Conservation (phyloP, 2,888 invertebrate genomes). For the Oligia fasciuncula region DNA sequence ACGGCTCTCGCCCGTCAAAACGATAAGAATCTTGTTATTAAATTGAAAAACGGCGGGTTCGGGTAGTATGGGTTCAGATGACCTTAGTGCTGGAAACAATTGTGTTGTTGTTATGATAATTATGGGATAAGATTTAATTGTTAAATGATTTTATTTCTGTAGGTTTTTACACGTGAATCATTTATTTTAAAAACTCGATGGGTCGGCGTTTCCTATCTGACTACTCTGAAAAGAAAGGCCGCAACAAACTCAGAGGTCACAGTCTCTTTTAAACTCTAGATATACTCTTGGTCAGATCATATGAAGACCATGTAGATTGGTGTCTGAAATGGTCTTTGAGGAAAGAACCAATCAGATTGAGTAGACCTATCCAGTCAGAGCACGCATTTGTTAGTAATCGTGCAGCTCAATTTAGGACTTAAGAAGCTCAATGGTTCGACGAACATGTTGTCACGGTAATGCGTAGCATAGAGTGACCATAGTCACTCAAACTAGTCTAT, state of each 20-base stretch:
- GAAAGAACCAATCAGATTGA: neutral
- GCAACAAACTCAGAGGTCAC: neutral
- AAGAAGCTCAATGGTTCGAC: neutral
- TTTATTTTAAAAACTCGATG: neutral
- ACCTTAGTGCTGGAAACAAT: too few relatives aligned
- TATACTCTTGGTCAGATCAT: neutral
- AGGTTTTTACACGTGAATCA: neutral
- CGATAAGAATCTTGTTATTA: slow-evolving; percentile 69
- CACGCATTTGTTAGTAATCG: neutral
- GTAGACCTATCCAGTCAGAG: neutral
- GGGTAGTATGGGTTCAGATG: slow-evolving; percentile 1
- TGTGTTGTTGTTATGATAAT: neutral
- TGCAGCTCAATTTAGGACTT: neutral
- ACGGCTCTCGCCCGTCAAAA: slow-evolving; percentile 55
- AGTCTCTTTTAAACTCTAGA: neutral
- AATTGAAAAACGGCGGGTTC: slow-evolving; percentile 58
- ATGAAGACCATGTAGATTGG: neutral
- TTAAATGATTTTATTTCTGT: neutral
- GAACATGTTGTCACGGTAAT: neutral
- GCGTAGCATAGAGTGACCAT: neutral
- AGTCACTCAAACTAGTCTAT: too few relatives aligned
- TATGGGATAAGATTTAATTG: neutral
- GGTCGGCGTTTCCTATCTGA: neutral
- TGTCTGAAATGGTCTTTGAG: neutral
- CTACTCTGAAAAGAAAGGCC: too few relatives aligned